Conservation (phyloP, 2,888 invertebrate genomes). For the Campoletis raptor region DNA sequence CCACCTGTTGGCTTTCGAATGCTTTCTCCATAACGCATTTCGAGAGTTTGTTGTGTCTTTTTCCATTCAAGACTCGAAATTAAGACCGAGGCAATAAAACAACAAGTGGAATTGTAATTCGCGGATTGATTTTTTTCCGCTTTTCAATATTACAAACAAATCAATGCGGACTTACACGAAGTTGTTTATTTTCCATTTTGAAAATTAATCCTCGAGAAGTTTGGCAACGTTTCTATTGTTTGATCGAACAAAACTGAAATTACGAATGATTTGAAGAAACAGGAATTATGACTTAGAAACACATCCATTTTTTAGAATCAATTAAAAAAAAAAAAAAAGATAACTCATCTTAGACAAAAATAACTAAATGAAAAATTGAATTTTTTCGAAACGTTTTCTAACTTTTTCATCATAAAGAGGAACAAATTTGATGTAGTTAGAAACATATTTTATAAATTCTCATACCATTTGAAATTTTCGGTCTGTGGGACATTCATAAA, state of each 20-base stretch:
- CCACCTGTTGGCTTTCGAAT: background rate
- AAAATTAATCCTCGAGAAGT: background rate
- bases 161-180: background rate
- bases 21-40: background rate
- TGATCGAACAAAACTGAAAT: background rate
- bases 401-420: no score
- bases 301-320: no score
- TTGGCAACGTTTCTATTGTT: background rate
- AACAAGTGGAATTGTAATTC: background rate
- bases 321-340: no score
- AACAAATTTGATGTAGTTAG: no score
- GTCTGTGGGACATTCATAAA: no score
- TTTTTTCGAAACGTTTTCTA: no score
- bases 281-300: no score
- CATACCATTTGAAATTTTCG: no score
- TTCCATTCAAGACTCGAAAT: background rate
- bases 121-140: background rate
- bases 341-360: no score
- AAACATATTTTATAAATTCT: no score
- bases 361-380: no score
- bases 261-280: no score
- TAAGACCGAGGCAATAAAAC: background rate
- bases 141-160: background rate
- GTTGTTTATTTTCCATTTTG: background rate
- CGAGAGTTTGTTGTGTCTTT: background rate